Percentiles rank a stretch among this genome's conserved stretches.
Evolutionary conservation across 2,113 vertebrate species (phyloP).

Genomic region (Hiodon tergisus): DNA sequence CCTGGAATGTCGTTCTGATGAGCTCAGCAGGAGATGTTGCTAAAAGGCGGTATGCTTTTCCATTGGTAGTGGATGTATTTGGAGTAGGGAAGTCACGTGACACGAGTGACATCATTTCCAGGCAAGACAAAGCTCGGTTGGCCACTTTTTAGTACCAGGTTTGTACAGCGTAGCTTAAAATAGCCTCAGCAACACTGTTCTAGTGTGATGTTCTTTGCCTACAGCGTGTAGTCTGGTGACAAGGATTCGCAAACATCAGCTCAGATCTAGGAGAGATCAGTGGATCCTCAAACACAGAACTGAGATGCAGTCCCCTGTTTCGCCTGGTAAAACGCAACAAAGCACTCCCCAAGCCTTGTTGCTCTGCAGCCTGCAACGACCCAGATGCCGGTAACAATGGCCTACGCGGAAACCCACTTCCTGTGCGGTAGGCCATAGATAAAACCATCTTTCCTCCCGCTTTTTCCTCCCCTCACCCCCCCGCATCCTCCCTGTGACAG

Average conservation of each 20-base stretch:
- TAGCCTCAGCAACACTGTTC: too few relatives aligned
- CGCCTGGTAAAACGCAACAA: not conserved
- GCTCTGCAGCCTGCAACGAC: not conserved
- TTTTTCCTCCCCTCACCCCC: not conserved
- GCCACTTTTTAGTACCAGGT: not conserved
- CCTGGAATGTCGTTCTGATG: not conserved
- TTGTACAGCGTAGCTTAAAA: too few relatives aligned
- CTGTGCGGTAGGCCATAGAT: constrained; percentile 24
- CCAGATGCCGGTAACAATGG: constrained; percentile 14
- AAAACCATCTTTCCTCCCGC: constrained; percentile 14
- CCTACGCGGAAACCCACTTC: constrained; percentile 27
- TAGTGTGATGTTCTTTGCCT: too few relatives aligned
- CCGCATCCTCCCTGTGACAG: too few relatives aligned
- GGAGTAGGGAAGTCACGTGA: not conserved
- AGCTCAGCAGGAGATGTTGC: not conserved
- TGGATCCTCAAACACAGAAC: too few relatives aligned
- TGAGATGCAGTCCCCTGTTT: too few relatives aligned
- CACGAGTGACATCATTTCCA: constrained; percentile 6
- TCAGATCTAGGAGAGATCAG: too few relatives aligned
- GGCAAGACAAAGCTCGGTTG: too few relatives aligned
- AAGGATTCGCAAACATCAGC: too few relatives aligned
- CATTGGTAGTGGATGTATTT: not conserved
- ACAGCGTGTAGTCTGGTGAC: too few relatives aligned
- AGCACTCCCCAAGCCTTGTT: not conserved
- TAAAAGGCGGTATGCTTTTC: not conserved